phyloP scores from a whole-genome alignment of 2,113 vertebrate genomes.

The Alethe castanea region DNA sequence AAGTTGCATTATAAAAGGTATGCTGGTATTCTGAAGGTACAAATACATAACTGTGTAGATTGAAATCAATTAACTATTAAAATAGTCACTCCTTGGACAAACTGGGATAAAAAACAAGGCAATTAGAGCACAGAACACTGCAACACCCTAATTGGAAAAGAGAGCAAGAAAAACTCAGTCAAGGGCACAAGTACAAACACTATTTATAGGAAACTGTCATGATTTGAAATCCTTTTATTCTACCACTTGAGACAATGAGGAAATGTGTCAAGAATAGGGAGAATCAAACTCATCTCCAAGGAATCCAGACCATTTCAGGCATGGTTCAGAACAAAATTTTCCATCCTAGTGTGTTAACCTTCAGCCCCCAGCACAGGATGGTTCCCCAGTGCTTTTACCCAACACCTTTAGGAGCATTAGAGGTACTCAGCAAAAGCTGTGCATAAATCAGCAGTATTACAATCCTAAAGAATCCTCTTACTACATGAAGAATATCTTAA shows the following conservation, averaged over 20 bases:
- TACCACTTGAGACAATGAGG: slow-evolving; percentile 33
- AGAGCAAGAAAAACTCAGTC: not conserved
- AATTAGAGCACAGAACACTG: not conserved
- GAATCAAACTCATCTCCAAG: not conserved
- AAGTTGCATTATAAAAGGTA: not conserved
- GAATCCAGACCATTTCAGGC: not conserved
- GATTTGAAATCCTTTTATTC: slow-evolving; percentile 35
- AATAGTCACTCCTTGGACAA: not conserved
- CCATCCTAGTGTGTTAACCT: not conserved
- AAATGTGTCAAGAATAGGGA: not conserved
- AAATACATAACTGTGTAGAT: not conserved
- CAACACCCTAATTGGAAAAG: not conserved
- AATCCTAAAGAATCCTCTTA: slow-evolving; percentile 28
- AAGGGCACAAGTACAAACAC: slow-evolving; percentile 32
- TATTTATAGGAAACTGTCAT: slow-evolving; percentile 18
- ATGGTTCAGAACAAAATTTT: not conserved
- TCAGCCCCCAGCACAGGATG: not conserved
- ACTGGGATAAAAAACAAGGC: not conserved
- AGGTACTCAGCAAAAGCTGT: not conserved
- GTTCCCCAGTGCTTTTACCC: not conserved
- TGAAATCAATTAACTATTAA: not conserved
- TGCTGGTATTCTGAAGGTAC: not conserved
- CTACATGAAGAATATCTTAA: not conserved
- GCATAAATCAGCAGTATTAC: slow-evolving; percentile 19
- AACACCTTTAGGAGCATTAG: not conserved